Percentiles rank a stretch among this genome's conserved stretches.
Evolutionary conservation across 2,797 vertebrate genomes (phyloP).

Genomic region (Hippopotamyrus pictus): DNA sequence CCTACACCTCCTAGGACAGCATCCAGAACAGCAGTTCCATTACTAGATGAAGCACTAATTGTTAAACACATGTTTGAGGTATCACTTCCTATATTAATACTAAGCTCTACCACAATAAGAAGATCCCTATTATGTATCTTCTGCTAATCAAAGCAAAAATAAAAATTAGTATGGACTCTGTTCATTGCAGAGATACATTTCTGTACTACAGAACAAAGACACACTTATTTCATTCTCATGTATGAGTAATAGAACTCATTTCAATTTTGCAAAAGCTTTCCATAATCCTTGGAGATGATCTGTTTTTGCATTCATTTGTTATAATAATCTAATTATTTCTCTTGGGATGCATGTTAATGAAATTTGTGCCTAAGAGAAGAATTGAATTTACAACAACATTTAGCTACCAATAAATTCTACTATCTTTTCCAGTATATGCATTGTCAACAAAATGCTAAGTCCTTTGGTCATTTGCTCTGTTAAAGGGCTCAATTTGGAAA

Average conservation of each 20-base stretch:
- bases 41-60: background rate
- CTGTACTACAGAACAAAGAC: background rate
- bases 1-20: background rate
- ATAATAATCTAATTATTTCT: constrained; percentile 27
- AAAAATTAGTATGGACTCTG: background rate
- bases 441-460: constrained; percentile 13
- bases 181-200: background rate
- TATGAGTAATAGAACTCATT: constrained; percentile 4
- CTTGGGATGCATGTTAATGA: constrained; percentile 23
- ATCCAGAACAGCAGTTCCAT: background rate
- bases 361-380: constrained; percentile 27
- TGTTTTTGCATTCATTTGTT: constrained; percentile 1
- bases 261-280: constrained; percentile 17
- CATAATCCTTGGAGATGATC: constrained; percentile 24
- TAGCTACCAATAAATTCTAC: constrained; percentile 22
- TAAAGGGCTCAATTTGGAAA: constrained; percentile 15
- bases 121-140: background rate
- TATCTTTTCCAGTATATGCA: constrained; percentile 24
- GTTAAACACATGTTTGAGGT: background rate
- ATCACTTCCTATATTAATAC: background rate
- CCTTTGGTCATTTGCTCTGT: background rate
- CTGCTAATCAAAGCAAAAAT: background rate
- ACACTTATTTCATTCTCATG: background rate
- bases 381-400: background rate
- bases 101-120: background rate